Evolutionary conservation across 2,888 invertebrate genomes (phyloP), one percentile per base, ranked within the genome.

Genomic region (Dexiosoma caninum): DNA sequence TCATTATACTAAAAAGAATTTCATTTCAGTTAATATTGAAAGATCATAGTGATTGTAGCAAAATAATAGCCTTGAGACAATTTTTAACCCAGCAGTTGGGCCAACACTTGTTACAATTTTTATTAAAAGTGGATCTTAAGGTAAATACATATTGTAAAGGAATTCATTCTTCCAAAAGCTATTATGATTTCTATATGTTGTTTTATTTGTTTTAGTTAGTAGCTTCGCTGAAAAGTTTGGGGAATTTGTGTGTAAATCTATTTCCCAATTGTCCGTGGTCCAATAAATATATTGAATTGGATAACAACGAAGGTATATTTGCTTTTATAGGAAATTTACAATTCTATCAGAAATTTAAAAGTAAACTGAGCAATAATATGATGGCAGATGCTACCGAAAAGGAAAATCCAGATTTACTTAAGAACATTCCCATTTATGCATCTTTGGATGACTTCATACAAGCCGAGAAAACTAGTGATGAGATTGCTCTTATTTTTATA

Each of bases 251-350:
- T 81, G 87, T 89, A 16, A 90, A 89, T 83, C 83, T 90, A 46
- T 90, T 90, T 81, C 90, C 90, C 42, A 89, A 88, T 74, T 88
- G 88, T 78, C 85, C 85, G 27, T 90, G 90, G 90, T 86, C 87
- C 53, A 78, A 85, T 16, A n/a, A 10, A 12, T 30, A 27, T 37
- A 19, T 23, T 1, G 62, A 49, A 27, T 44, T 81, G 12, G 49
- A 2, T 4, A 64, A 74, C 19, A 42, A 77, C 12, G 49, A 60
- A 14, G 69, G 69, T 32, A 83, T 89, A 37, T 81, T 84, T 6
- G 85, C 86, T 23, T 88, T 88, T 67, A 84, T 90, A 19, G 84
- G 81, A 14, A 85, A 85, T 55, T 85, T 89, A 44, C 83, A 87
- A 79, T 82, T 89, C 9, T 85, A 84, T 40, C 84, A 87, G 23